Base-by-base conservation (phyloP, 2,797 vertebrate species). In the Ispidina lecontei region DNA sequence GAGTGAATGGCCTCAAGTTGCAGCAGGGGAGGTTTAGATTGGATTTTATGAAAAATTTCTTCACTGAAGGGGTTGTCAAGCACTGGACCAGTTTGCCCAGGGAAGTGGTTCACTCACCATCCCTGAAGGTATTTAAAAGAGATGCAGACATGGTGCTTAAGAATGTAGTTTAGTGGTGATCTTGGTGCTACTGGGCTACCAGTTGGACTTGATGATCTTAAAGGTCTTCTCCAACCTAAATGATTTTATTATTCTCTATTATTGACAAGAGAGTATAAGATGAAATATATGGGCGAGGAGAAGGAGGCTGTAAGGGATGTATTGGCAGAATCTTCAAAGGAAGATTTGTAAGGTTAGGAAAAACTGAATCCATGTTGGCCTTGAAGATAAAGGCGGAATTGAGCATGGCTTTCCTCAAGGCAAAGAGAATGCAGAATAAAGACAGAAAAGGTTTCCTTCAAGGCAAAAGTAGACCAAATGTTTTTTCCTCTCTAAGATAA, bases 191-290 rank as follows among this genome's bases (percentile, higher is more conserved):
- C 4, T 16, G 14, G 47, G 14, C 56, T 84, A 21, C 9, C 1
- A 5, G 2, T 8, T 87, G 29, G 7, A 44, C 58, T 68, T 3
- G 5, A 4, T 12, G 18, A 26, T 26, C 37, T 49, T 29, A 39
- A 68, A 29, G 51, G 28, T 29, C 26, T 52, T 52, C 29, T 28
- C 28, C 16, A 52, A 49, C 3, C 6, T 44, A 35, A 89, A 37
- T 0, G 0, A 51, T 44, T 70, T 20, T 47, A 3, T 51, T 23
- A 19, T 54, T 65, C 29, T 54, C 0, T 31, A 26, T 17, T n/a
- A 29, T 4, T 65, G 43, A 2, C 19, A 73, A 78, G 26, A 78
- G 31, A 20, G 13, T 18, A 80, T n/a, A 77, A 60, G 18, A 37
- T n/a, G 2, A 55, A 91, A 8, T 19, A 21, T 9, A 21, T 33